A percentile compares a stretch with the other conserved stretches of the same genome.
Evolutionary conservation across 1,140 invertebrate species (phyloP).

Genomic region (Whitmania pigra): DNA sequence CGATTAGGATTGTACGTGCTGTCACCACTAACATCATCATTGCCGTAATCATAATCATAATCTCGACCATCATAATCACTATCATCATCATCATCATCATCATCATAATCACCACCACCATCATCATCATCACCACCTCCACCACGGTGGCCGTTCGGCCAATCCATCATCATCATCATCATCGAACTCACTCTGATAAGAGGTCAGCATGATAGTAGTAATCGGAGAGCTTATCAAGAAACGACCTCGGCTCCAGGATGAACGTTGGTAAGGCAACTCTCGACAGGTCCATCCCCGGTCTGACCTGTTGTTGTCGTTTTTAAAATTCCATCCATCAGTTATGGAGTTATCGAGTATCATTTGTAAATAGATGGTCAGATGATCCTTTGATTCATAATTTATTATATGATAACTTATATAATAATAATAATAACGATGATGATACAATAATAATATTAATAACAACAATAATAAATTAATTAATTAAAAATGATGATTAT

Average conservation of each 20-base stretch:
- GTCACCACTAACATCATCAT: neutral
- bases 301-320: slow-evolving; percentile 39
- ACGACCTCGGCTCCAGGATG: slow-evolving; percentile 81
- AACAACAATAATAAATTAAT: neutral
- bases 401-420: too few relatives aligned
- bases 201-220: slow-evolving; percentile 87
- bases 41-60: neutral
- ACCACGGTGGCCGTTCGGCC: too few relatives aligned
- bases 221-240: slow-evolving; percentile 80
- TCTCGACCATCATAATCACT: neutral
- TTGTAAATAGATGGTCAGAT: too few relatives aligned
- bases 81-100: slow-evolving; percentile 18
- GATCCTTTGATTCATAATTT: too few relatives aligned
- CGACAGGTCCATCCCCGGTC: slow-evolving; percentile 89
- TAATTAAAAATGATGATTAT: neutral
- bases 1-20: neutral
- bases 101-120: slow-evolving; percentile 48
- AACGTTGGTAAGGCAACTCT: slow-evolving; percentile 82
- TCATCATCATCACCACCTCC: neutral
- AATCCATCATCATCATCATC: slow-evolving; percentile 18
- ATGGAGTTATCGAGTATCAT: too few relatives aligned
- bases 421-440: neutral
- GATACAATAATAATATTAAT: neutral
- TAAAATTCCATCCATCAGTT: too few relatives aligned
- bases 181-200: slow-evolving; percentile 59